Base-by-base conservation (phyloP, 2,888 invertebrate species). In the Netelia fuscicornis region DNA sequence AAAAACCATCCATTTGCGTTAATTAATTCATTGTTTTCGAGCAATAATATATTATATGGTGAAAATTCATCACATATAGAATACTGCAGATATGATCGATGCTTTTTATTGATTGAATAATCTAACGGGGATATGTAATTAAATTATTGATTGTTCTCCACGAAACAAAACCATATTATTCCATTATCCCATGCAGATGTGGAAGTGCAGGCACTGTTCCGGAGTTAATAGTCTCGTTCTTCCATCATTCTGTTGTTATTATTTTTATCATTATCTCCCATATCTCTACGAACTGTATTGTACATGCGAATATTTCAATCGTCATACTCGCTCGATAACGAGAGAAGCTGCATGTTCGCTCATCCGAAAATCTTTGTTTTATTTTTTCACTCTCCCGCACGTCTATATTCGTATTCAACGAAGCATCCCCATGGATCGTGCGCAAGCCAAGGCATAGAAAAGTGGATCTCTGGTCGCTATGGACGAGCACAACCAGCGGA, bases 371-470 rank as follows among this genome's bases (percentile, higher is more conserved):
- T 78, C 77, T 52, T 44, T 81, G 62, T 62, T 52, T 71, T 83
- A 11, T 62, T 13, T n/a, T 44, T 11, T 58, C 44, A 52, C 70
- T 52, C 60, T 37, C 62, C 68, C 67, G 56, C 23, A 30, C 68
- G 48, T 77, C 77, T 77, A 67, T 70, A 68, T 78, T 74, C 60
- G 48, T 62, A 72, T 77, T 56, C 84, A 68, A 74, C 81, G 74
- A 54, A 72, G 72, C 81, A 74, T 78, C 13, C 17, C 54, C 60
- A 20, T 56, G 56, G 78, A 70, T 52, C 78, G 81, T 71, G 58
- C 60, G 42, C 56, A 70, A 78, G 56, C 17, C n/a, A 56, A 1
- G 56, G 42, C 37, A 25, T 23, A 67, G 30, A 77, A 65, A 81
- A 75, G 48, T 60, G 81, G 60, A 42, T 11, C 9, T 42, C 52